phyloP scores from a whole-genome alignment of 1,140 invertebrate species.

The Condylostylus longicornis region DNA sequence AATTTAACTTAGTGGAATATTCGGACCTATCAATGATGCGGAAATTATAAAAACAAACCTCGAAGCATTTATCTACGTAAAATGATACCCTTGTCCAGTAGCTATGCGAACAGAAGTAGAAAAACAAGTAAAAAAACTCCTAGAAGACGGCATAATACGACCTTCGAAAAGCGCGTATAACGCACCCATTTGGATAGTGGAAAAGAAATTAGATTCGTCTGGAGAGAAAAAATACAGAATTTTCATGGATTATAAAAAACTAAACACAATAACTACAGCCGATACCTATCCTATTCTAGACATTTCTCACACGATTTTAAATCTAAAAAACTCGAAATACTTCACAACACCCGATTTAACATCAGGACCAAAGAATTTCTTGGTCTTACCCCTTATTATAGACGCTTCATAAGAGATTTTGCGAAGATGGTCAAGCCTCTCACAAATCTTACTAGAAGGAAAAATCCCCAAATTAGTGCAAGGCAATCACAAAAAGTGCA shows the following conservation, averaged over 20 bases:
- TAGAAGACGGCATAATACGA: slow-evolving; percentile 17
- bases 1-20: too few species aligned
- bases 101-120: slow-evolving; percentile 14
- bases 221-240: slow-evolving; percentile 21
- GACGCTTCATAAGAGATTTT: slow-evolving; percentile 16
- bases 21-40: slow-evolving; percentile 9
- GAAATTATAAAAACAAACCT: slow-evolving; percentile 4
- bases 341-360: slow-evolving; percentile 15
- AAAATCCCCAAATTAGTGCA: slow-evolving; percentile 3
- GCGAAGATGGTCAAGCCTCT: slow-evolving; percentile 12
- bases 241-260: slow-evolving; percentile 20
- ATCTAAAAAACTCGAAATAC: slow-evolving; percentile 10
- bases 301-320: slow-evolving; percentile 33
- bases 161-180: slow-evolving; percentile 8
- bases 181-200: slow-evolving; percentile 1
- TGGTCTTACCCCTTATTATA: slow-evolving; percentile 17
- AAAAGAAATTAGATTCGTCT: slow-evolving; percentile 5
- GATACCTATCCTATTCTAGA: slow-evolving; percentile 36
- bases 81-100: slow-evolving; percentile 12
- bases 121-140: slow-evolving; percentile 8
- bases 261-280: slow-evolving; percentile 18
- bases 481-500: slow-evolving; percentile 12
- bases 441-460: slow-evolving; percentile 5
- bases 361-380: slow-evolving; percentile 17
- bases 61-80: slow-evolving; percentile 4